These are phyloP conservation scores for Reticulitermes lucifugus DNA, from an alignment of 2,888 invertebrate species.

Conservation along the genomic window DNA sequence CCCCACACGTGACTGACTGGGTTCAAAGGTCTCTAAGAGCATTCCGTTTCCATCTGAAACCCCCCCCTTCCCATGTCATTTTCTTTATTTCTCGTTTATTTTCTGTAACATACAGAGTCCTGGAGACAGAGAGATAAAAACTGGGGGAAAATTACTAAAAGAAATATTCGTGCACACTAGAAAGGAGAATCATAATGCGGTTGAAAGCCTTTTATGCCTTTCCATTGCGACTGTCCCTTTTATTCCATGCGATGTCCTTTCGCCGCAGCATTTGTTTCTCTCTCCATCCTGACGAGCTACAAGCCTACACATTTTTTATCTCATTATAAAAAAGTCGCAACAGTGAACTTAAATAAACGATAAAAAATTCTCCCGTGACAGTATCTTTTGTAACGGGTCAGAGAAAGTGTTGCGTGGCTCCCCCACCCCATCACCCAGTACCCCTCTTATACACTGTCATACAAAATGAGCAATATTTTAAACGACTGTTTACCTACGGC, in stretches of 20 bases:
- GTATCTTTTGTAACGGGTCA: constrained; percentile 31
- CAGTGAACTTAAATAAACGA: constrained; percentile 47
- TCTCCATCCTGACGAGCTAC: not conserved
- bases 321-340: constrained; percentile 52
- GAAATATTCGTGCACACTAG: constrained; percentile 11
- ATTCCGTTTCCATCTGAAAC: not conserved
- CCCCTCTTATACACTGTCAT: not conserved
- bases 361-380: constrained; percentile 32
- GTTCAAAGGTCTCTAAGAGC: constrained; percentile 35
- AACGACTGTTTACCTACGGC: not conserved
- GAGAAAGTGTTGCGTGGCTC: not conserved
- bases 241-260: constrained; percentile 29
- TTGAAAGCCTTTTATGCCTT: constrained; percentile 27
- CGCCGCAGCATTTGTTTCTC: constrained; percentile 30
- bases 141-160: constrained; percentile 29
- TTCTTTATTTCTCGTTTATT: constrained; percentile 26
- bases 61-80: not conserved
- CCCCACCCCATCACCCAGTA: not conserved
- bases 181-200: constrained; percentile 29
- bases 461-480: not conserved
- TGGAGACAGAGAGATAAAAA: not conserved
- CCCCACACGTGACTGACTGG: constrained; percentile 19
- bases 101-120: constrained; percentile 8
- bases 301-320: constrained; percentile 36
- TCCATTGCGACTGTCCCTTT: constrained; percentile 2